Evolutionary conservation across 2,888 invertebrate genomes (phyloP).

Genomic region (Vandiemenella viatica): DNA sequence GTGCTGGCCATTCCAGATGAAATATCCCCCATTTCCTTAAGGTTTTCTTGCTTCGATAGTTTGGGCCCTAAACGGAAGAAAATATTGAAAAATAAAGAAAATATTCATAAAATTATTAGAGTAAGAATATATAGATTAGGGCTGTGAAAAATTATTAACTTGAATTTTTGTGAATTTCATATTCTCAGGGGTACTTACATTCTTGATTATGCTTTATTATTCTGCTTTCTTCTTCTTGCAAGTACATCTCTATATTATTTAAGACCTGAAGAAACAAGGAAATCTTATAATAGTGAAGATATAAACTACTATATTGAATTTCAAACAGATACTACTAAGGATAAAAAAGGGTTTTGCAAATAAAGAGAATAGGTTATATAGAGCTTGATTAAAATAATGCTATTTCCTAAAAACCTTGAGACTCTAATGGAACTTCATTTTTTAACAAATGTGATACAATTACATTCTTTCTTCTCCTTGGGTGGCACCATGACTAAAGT

Average conservation of each 20-base stretch:
- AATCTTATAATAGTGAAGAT: slow-evolving; percentile 5
- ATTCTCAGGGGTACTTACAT: slow-evolving; percentile 42
- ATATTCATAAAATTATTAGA: too few relatives aligned
- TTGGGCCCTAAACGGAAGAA: slow-evolving; percentile 56
- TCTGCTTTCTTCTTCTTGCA: slow-evolving; percentile 87
- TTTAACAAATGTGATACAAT: too few relatives aligned
- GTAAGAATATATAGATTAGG: too few relatives aligned
- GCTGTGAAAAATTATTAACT: too few relatives aligned
- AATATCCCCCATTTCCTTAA: slow-evolving; percentile 98
- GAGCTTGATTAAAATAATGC: too few relatives aligned
- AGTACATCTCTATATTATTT: slow-evolving; percentile 85
- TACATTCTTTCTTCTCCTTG: too few relatives aligned
- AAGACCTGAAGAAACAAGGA: slow-evolving; percentile 45
- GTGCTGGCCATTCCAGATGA: slow-evolving; percentile 98
- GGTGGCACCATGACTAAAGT: too few relatives aligned
- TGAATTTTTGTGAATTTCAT: slow-evolving; percentile 3
- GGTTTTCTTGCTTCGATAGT: slow-evolving; percentile 80
- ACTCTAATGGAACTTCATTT: too few relatives aligned
- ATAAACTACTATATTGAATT: not conserved
- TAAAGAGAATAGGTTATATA: too few relatives aligned
- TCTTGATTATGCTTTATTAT: slow-evolving; percentile 95
- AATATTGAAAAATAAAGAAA: not conserved
- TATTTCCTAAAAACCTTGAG: too few relatives aligned
- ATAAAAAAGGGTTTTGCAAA: too few relatives aligned
- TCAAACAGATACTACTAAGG: too few relatives aligned